phyloP scores from a whole-genome alignment of 2,888 invertebrate genomes.

The Linhomoeus sp. region DNA sequence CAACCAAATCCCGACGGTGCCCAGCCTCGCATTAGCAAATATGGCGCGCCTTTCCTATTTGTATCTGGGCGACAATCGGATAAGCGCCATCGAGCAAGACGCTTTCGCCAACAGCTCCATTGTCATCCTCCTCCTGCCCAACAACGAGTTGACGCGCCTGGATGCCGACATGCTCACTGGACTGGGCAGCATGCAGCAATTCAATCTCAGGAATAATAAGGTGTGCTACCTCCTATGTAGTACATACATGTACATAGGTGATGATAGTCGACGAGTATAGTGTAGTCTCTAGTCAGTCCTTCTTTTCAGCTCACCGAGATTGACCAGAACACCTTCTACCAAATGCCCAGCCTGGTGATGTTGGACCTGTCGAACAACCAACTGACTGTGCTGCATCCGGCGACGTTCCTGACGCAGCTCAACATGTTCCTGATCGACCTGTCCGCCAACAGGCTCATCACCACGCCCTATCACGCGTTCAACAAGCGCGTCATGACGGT shows the following conservation, averaged over 20 bases:
- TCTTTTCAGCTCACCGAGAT: conserved; percentile 18
- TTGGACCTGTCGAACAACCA: conserved; percentile 22
- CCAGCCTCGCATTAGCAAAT: conserved; percentile 12
- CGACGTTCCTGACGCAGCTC: conserved; percentile 23
- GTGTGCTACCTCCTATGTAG: no score
- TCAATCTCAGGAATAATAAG: conserved; percentile 22
- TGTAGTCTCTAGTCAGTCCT: no score
- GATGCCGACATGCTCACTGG: conserved; percentile 16
- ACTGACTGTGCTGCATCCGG: conserved; percentile 16
- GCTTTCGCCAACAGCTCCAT: conserved; percentile 22
- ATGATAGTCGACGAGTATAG: no score
- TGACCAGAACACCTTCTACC: conserved; percentile 24
- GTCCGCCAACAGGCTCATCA: conserved; percentile 17
- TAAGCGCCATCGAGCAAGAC: conserved; percentile 12
- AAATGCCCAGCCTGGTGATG: conserved; percentile 21
- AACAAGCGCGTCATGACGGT: conserved; percentile 23
- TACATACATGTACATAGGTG: no score
- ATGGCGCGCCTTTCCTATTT: conserved; percentile 18
- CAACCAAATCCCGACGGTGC: conserved; percentile 12
- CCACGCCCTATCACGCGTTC: conserved; percentile 24
- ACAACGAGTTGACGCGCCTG: conserved; percentile 15
- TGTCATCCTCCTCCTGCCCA: conserved; percentile 12
- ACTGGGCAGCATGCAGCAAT: conserved; percentile 18
- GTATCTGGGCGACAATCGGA: conserved; percentile 18
- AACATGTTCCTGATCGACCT: conserved; percentile 24